Evolutionary conservation across 2,888 invertebrate genomes (phyloP).

Genomic region (Phrixothrix hirtus): DNA sequence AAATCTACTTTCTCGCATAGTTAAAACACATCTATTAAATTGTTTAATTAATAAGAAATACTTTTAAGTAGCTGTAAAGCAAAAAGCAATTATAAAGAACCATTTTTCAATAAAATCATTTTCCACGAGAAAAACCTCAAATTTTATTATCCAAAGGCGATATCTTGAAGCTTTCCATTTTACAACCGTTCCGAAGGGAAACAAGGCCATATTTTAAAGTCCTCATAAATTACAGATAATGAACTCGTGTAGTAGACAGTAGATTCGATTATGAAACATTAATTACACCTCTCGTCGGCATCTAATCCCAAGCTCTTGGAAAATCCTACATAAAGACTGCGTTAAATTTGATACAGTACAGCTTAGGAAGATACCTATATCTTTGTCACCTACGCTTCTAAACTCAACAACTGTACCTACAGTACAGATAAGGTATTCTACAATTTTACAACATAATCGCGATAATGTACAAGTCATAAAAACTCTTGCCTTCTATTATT

Average conservation of each 20-base stretch:
- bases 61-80: background rate
- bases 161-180: conserved; percentile 14
- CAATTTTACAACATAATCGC: background rate
- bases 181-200: conserved; percentile 22
- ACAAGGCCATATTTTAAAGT: conserved; percentile 41
- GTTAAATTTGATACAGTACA: conserved; percentile 48
- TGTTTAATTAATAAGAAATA: background rate
- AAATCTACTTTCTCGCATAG: too few relatives aligned
- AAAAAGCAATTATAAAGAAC: background rate
- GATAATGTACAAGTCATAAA: background rate
- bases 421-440: background rate
- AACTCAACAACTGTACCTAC: conserved; percentile 8
- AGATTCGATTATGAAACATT: conserved; percentile 56
- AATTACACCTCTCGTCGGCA: conserved; percentile 53
- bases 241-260: conserved; percentile 53
- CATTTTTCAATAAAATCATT: conserved; percentile 4
- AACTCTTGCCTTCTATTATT: too few relatives aligned
- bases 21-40: background rate
- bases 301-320: conserved; percentile 45
- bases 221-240: conserved; percentile 52
- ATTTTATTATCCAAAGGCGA: conserved; percentile 10
- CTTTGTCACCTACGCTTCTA: conserved; percentile 18
- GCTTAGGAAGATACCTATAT: conserved; percentile 25
- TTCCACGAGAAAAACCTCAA: conserved; percentile 3
- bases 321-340: conserved; percentile 48